Base-by-base conservation (phyloP, 2,113 vertebrate species). In the Paracanthobrama guichenoti region DNA sequence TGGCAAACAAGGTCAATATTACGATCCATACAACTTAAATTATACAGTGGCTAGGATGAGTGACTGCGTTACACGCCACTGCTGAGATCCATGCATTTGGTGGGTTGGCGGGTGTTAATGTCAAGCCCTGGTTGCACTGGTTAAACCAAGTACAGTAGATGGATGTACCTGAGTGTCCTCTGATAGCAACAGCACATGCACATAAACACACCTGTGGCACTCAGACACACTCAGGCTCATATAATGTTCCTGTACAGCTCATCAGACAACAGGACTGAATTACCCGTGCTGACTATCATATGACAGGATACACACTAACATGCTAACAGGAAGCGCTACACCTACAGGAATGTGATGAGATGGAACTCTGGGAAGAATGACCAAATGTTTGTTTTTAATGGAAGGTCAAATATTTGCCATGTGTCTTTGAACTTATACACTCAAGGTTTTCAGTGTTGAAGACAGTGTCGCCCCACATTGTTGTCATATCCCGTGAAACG, bases 281-380 rank as follows among this genome's bases (percentile, higher is more conserved):
- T 46, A 60, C 90, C 88, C 89, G 91, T 82, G 91, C 91, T 76
- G 92, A 92, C 92, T 91, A 92, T 93, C 92, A 89, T 89, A 84
- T 78, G n/a, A 89, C 93, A 93, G 92, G 92, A 76, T 66, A 82
- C 24, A 3, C 1, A 4, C n/a, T 6, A 2, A 4, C 0, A 55
- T 18, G 14, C 14, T 14, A 48, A n/a, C n/a, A 46, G 13, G 0
- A 48, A 28, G 24, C 1, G 2, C 44, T 24, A 48, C 42, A 9
- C n/a, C 42, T 48, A 18, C n/a, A 53, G n/a, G 57, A 79, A 64
- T 22, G 79, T 35, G 48, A 55, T 57, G 31, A 39, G 20, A n/a
- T 4, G 2, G 4, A 28, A 28, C 5, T 18, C 10, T 5, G 9
- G 10, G 16, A 18, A 44, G 8, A 0, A 6, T 55, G 0, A 2